Base-by-base conservation (phyloP, 2,797 vertebrate species). In the Lutjanus campechanus region DNA sequence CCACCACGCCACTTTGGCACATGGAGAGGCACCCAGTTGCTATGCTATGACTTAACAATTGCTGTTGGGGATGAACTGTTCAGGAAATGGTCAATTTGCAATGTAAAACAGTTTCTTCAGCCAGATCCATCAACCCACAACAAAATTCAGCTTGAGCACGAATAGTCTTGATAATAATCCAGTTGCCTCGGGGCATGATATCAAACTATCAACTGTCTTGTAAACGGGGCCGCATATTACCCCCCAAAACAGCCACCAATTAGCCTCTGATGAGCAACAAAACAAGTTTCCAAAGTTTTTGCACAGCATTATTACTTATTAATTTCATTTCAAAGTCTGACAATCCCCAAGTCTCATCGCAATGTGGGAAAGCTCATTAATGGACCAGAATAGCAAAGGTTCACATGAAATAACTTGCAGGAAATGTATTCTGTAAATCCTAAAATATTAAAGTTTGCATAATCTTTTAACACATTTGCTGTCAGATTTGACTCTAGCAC, bases 391-490 rank as follows among this genome's bases (percentile, higher is more conserved):
- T 65, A 79, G 71, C 11, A 2, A 81, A 76, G 55, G 65, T 76
- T 87, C 58, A 59, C 66, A 72, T 70, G 70, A 77, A 85, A 79
- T 73, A 84, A 84, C 77, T 84, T 60, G 49, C 59, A 54, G 82
- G 76, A 87, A 89, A 88, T 82, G 73, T 77, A 76, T 82, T 84
- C 85, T 81, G 75, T 72, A 85, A 86, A 88, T 87, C 79, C 83
- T 76, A 47, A 89, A 86, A 91, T 89, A 89, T 89, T 88, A 86
- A 90, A 69, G 83, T 90, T 88, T 84, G 88, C 82, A 88, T 90
- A 88, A 90, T 91, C 75, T 87, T 83, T 85, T 84, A 82, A 85
- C 85, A 89, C 86, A 51, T 90, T 89, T 88, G 79, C 81, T 83
- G 88, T 90, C 82, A 78, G 87, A 83, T 86, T 77, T 87, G 84